These are phyloP conservation scores for Acomys russatus DNA, from an alignment of 2,797 vertebrate genomes.

Conservation along the genomic window DNA sequence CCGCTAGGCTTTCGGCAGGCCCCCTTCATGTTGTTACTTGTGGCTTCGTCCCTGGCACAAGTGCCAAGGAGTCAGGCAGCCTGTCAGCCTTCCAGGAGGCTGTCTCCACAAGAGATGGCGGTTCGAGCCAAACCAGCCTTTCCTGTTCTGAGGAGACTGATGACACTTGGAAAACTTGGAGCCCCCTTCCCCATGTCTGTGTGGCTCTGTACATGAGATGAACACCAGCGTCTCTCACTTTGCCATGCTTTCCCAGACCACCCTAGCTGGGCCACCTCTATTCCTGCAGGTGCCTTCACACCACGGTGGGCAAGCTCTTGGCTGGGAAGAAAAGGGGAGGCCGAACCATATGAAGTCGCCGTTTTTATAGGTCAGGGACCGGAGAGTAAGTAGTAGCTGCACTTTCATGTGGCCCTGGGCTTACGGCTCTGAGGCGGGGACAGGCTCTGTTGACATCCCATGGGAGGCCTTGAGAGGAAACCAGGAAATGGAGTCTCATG, in stretches of 20 bases:
- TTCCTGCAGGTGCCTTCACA: background rate
- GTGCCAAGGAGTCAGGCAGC: conserved; percentile 64
- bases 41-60: conserved; percentile 70
- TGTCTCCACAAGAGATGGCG: conserved; percentile 58
- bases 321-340: background rate
- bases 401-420: accelerated
- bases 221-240: background rate
- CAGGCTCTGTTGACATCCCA: background rate
- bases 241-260: conserved; percentile 31
- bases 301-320: background rate
- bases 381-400: background rate
- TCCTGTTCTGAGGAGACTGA: conserved; percentile 72
- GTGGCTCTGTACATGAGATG: conserved; percentile 56
- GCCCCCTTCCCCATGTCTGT: conserved; percentile 9
- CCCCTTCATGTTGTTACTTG: conserved; percentile 82
- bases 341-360: background rate
- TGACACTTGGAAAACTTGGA: conserved; percentile 51
- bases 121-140: conserved; percentile 76
- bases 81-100: conserved; percentile 79
- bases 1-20: conserved; percentile 66
- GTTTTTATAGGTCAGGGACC: accelerated
- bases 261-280: conserved; percentile 18
- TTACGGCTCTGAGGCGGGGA: background rate
- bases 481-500: accelerated
- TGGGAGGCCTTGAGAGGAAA: background rate